phyloP scores from a whole-genome alignment of 2,113 vertebrate genomes.

The Saiga tatarica region DNA sequence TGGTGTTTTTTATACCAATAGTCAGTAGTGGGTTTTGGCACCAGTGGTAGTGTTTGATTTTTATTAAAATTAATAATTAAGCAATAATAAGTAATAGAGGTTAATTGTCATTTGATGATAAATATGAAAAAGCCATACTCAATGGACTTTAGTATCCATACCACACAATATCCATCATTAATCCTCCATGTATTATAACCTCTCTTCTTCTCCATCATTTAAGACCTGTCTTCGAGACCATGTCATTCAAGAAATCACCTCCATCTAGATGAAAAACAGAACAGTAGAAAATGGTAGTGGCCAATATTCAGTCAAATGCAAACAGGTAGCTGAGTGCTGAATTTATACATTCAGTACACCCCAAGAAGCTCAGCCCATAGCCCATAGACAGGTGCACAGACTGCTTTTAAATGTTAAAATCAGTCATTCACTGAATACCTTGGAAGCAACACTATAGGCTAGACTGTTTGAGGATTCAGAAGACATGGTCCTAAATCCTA shows the following conservation, averaged over 20 bases:
- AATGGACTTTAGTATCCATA: neutral
- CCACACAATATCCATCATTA: neutral
- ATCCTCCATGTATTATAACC: too few species aligned
- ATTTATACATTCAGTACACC: neutral
- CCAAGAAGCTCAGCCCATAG: neutral
- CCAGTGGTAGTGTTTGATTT: neutral
- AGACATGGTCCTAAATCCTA: neutral
- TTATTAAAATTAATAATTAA: conserved; percentile 5
- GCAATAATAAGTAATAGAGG: neutral
- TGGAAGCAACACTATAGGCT: neutral
- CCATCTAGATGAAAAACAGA: neutral
- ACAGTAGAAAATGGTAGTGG: neutral
- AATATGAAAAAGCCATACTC: neutral
- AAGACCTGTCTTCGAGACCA: neutral
- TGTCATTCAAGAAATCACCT: neutral
- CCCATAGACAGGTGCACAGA: neutral
- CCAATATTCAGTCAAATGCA: neutral
- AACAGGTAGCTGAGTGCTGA: neutral
- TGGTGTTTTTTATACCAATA: neutral
- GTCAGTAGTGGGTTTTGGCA: neutral
- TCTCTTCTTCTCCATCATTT: neutral
- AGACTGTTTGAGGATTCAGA: neutral
- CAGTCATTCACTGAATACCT: neutral
- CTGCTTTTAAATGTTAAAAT: neutral
- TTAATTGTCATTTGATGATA: neutral